These are phyloP conservation scores for Asobara japonica DNA, from an alignment of 1,140 invertebrate species.

Conservation along the genomic window DNA sequence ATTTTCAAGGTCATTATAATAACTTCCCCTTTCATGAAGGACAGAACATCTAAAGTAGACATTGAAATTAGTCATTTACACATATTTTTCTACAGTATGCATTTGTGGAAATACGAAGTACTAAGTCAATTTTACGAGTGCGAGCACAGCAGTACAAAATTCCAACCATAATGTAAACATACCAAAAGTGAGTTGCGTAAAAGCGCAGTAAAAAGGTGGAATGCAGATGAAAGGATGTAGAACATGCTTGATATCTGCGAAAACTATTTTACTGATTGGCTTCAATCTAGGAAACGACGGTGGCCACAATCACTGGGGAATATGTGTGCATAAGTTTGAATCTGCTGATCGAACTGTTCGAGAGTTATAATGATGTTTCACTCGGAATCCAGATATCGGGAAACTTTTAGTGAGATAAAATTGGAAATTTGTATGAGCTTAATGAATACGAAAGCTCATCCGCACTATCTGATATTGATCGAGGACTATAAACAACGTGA, in stretches of 20 bases:
- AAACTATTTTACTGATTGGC: background rate
- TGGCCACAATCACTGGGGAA: background rate
- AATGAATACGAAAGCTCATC: background rate
- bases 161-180: too few relatives aligned
- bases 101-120: too few relatives aligned
- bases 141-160: too few relatives aligned
- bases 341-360: background rate
- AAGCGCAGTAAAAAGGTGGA: background rate
- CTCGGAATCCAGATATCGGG: background rate
- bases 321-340: background rate
- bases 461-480: background rate
- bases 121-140: too few relatives aligned
- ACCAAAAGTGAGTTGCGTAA: too few relatives aligned
- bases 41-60: too few relatives aligned
- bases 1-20: too few relatives aligned
- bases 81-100: too few relatives aligned
- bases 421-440: background rate
- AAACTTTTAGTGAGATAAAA: background rate
- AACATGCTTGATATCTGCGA: background rate
- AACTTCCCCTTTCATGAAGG: too few relatives aligned
- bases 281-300: background rate
- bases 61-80: too few relatives aligned
- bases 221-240: background rate
- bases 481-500: background rate
- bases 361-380: constrained; percentile 1